These are phyloP conservation scores for Lymantria monacha DNA, from an alignment of 2,888 invertebrate genomes.

Conservation along the genomic window DNA sequence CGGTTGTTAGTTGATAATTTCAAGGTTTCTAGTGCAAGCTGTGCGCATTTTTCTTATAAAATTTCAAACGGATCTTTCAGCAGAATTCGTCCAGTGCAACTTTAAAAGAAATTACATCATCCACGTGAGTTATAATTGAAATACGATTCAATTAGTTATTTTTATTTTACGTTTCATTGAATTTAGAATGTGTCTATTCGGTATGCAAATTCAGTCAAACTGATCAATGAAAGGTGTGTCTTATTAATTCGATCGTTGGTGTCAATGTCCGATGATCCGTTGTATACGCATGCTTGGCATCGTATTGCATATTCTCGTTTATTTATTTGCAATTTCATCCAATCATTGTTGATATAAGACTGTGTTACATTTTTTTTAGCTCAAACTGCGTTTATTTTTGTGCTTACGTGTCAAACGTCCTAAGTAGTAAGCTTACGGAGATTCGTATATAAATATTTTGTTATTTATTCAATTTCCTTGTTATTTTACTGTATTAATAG, in stretches of 20 bases:
- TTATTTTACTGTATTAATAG: neutral
- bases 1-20: slow-evolving; percentile 10
- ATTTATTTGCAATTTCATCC: slow-evolving; percentile 50
- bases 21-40: slow-evolving; percentile 23
- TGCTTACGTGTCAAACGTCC: too few species aligned
- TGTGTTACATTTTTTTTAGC: slow-evolving; percentile 27
- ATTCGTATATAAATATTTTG: neutral
- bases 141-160: slow-evolving; percentile 16
- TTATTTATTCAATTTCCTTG: neutral
- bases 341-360: slow-evolving; percentile 36
- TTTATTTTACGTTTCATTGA: slow-evolving; percentile 50
- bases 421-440: too few species aligned
- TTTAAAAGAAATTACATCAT: slow-evolving; percentile 69
- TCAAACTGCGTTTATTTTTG: too few species aligned
- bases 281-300: slow-evolving; percentile 43
- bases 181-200: slow-evolving; percentile 20
- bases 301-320: slow-evolving; percentile 47
- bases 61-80: slow-evolving; percentile 48
- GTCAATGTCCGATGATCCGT: slow-evolving; percentile 18
- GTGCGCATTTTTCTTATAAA: slow-evolving; percentile 37
- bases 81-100: slow-evolving; percentile 69
- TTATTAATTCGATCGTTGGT: slow-evolving; percentile 32
- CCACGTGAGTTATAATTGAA: slow-evolving; percentile 40
- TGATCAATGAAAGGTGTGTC: slow-evolving; percentile 56
- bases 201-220: slow-evolving; percentile 34